A percentile compares a stretch with the other conserved stretches of the same genome.
Conservation (phyloP, 2,797 vertebrate species). For the Toxotes lorentzi region DNA sequence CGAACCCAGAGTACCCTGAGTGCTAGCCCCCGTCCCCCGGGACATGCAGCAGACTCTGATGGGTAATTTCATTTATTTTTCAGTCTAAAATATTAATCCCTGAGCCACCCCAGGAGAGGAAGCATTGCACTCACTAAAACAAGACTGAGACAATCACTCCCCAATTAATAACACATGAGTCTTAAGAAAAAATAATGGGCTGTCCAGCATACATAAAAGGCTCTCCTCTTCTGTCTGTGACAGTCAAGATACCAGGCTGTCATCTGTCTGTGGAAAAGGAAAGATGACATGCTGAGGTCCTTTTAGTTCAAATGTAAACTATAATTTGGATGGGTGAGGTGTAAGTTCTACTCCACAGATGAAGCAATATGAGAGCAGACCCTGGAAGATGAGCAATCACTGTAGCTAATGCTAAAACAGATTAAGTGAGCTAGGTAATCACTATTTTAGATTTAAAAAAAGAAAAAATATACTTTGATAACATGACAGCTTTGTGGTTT, state of each 20-base stretch:
- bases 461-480: background rate
- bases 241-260: slow-evolving; percentile 52
- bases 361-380: background rate
- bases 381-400: background rate
- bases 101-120: slow-evolving; percentile 79
- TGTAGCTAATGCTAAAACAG: background rate
- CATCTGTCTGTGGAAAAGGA: slow-evolving; percentile 56
- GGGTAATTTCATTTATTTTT: slow-evolving; percentile 88
- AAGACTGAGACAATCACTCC: slow-evolving; percentile 82
- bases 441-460: background rate
- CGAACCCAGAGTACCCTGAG: slow-evolving; percentile 82
- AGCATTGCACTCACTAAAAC: slow-evolving; percentile 84
- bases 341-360: slow-evolving; percentile 13
- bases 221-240: slow-evolving; percentile 60
- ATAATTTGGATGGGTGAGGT: slow-evolving; percentile 23
- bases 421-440: background rate
- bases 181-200: slow-evolving; percentile 66
- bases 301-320: slow-evolving; percentile 53
- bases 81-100: slow-evolving; percentile 86
- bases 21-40: slow-evolving; percentile 78
- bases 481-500: background rate
- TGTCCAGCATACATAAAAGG: slow-evolving; percentile 67
- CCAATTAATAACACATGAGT: slow-evolving; percentile 86
- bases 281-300: slow-evolving; percentile 50
- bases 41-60: slow-evolving; percentile 81